Conservation (phyloP, 2,113 vertebrate genomes). For the Candoia aspera region DNA sequence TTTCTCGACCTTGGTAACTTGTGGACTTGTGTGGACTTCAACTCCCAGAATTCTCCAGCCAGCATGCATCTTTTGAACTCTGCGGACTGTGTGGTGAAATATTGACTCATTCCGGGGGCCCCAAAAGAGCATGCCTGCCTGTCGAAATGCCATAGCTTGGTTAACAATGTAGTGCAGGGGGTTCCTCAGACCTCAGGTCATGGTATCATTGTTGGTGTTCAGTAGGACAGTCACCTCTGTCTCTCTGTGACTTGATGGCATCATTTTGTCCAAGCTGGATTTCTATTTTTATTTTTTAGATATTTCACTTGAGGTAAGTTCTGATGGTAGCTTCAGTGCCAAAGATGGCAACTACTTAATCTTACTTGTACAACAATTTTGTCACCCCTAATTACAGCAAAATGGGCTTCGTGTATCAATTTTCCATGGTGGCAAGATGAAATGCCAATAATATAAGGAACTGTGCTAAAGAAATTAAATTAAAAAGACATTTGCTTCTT, state of each 20-base stretch:
- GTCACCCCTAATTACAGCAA: background rate
- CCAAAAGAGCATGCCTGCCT: background rate
- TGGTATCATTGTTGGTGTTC: background rate
- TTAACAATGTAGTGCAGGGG: background rate
- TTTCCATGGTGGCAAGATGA: constrained; percentile 25
- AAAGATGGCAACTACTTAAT: background rate
- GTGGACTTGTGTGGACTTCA: background rate
- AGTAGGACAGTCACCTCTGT: background rate
- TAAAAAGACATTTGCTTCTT: background rate
- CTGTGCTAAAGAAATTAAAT: background rate
- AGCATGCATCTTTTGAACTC: background rate
- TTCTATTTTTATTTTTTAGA: background rate
- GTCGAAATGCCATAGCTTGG: background rate
- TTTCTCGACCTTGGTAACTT: background rate
- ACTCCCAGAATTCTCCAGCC: background rate
- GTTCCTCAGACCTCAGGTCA: background rate
- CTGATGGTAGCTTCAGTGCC: background rate
- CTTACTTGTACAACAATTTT: background rate
- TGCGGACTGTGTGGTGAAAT: background rate
- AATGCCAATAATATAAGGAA: constrained; percentile 42
- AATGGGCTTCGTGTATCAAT: background rate
- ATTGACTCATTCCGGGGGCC: background rate
- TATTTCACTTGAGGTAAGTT: background rate
- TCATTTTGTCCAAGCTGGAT: background rate
- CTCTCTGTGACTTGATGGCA: background rate